Conservation (phyloP, 2,113 vertebrate species). For the Ellobius talpinus region DNA sequence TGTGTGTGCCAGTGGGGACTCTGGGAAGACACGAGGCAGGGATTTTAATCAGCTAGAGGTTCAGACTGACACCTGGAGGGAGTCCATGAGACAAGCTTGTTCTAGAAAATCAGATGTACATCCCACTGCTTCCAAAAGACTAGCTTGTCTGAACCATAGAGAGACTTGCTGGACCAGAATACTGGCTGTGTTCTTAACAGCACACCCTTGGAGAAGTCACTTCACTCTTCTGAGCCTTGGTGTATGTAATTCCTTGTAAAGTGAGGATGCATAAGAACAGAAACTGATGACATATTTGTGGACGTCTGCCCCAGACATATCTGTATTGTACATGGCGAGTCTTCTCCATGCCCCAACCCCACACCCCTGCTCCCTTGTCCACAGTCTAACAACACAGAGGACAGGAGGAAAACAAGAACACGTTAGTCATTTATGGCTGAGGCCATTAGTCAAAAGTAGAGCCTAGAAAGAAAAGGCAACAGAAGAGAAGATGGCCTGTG, state of each 20-base stretch:
- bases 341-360: neutral
- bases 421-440: neutral
- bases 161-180: neutral
- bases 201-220: neutral
- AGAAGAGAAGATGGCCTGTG: neutral
- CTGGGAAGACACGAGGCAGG: neutral
- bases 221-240: constrained; percentile 20
- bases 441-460: neutral
- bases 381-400: neutral
- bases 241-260: constrained; percentile 20
- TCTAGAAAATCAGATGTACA: neutral
- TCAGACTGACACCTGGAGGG: neutral
- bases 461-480: neutral
- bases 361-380: neutral
- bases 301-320: neutral
- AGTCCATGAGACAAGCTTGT: neutral
- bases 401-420: neutral
- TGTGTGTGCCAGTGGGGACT: neutral
- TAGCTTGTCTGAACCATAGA: neutral
- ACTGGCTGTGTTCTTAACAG: neutral
- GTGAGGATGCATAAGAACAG: neutral
- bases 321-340: neutral
- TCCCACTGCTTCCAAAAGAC: neutral
- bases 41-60: neutral
- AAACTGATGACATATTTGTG: neutral